phyloP scores from a whole-genome alignment of 2,888 invertebrate genomes.

The Resseliella maxima region DNA sequence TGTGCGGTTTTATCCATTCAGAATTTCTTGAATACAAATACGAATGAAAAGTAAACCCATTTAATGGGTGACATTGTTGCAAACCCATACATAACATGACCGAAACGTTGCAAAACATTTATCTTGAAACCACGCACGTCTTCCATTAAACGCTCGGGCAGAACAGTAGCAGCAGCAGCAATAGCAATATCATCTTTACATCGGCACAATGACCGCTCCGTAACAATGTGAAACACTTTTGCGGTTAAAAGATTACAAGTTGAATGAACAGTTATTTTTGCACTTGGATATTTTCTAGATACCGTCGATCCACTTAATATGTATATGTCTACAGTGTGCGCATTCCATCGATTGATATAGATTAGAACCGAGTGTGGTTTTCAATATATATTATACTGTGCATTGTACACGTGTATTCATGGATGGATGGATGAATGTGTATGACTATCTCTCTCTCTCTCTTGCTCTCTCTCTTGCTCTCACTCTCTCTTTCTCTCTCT shows the following conservation, averaged over 20 bases:
- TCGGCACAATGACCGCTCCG: background rate
- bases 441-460: too few relatives aligned
- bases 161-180: background rate
- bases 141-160: background rate
- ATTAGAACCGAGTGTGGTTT: too few relatives aligned
- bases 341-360: background rate
- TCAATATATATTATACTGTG: background rate
- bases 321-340: background rate
- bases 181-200: background rate
- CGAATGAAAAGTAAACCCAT: conserved; percentile 16
- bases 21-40: background rate
- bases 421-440: too few relatives aligned
- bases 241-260: conserved; percentile 9
- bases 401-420: background rate
- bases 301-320: background rate
- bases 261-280: conserved; percentile 25
- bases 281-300: background rate
- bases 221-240: background rate
- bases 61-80: conserved; percentile 18
- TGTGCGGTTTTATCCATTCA: background rate
- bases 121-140: conserved; percentile 33
- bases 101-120: conserved; percentile 22
- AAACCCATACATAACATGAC: conserved; percentile 25
- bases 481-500: too few relatives aligned
- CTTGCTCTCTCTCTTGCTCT: too few relatives aligned